Base-by-base conservation (phyloP, 2,888 invertebrate species). In the Cyrtodaria siliqua region DNA sequence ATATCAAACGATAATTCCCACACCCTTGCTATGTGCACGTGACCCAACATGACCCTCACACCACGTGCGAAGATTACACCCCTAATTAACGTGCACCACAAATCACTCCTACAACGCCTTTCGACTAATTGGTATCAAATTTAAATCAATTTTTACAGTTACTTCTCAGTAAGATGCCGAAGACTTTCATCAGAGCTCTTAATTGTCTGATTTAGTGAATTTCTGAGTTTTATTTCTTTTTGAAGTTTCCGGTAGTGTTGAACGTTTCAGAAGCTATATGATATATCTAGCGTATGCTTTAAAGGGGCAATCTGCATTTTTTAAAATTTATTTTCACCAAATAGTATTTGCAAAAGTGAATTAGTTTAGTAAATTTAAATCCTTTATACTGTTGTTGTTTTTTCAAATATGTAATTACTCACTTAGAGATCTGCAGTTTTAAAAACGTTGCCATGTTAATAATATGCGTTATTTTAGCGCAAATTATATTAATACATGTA, bases 221-320 rank as follows among this genome's bases (percentile, higher is more conserved):
- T 77, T 57, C 53, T 59, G 71, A 38, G 50, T 42, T 71, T 67
- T 71, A 59, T 55, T 68, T 27, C 56, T 61, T 24, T 79, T 79
- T 79, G 75, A 79, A 64, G 79, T 68, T 79, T 68, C 79, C 75
- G 68, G 75, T 75, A 74, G 40, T 40, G 27, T 26, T 8, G 33
- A 33, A 33, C 33, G 12, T 12, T 38, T 26, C 26, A 24, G 20
- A 56, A 56, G 18, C 2, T 16, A 27, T 18, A 24, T 38, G 62
- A 47, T 53, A 56, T 62, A 26, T 33, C 33, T 33, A 33, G 33
- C n/a, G n/a, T n/a, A n/a, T n/a, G n/a, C n/a, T n/a, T n/a, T n/a
- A n/a, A n/a, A n/a, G n/a, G n/a, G n/a, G n/a, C n/a, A n/a, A n/a
- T n/a, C n/a, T n/a, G n/a, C n/a, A n/a, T n/a, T n/a, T n/a, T n/a